Conservation (phyloP, 23 tunicate species). For the Halocynthia aurantium region DNA sequence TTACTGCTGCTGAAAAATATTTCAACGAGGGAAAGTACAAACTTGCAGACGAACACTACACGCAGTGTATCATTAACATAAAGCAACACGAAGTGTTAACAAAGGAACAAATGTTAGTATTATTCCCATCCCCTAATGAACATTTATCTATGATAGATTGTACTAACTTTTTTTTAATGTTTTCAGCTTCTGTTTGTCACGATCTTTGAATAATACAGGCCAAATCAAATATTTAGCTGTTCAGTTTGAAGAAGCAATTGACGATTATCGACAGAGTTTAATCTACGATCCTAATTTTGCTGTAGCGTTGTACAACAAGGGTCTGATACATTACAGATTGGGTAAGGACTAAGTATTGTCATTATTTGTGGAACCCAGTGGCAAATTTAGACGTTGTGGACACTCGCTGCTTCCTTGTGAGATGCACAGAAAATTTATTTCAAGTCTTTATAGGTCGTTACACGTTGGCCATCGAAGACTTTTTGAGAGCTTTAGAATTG, state of each 20-base stretch:
- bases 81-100: too few species aligned
- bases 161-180: too few species aligned
- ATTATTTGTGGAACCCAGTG: not conserved
- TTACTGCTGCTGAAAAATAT: too few species aligned
- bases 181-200: too few species aligned
- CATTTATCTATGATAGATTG: too few species aligned
- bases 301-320: conserved; percentile 41
- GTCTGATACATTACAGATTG: conserved; percentile 59
- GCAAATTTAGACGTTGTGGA: not conserved
- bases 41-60: too few species aligned
- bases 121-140: too few species aligned
- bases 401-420: not conserved
- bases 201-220: conserved; percentile 47
- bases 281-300: not conserved
- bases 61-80: too few species aligned
- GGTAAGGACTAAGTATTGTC: conserved; percentile 19
- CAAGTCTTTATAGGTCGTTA: conserved; percentile 20
- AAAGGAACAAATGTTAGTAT: too few species aligned
- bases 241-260: conserved; percentile 50
- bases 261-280: conserved; percentile 35
- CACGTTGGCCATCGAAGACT: conserved; percentile 37
- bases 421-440: not conserved
- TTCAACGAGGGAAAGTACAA: too few species aligned
- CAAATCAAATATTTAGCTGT: conserved; percentile 53
- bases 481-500: conserved; percentile 24